A percentile compares a stretch with the other conserved stretches of the same genome.
Conservation (phyloP, 2,888 invertebrate genomes). For the Drosophila ustulata region DNA sequence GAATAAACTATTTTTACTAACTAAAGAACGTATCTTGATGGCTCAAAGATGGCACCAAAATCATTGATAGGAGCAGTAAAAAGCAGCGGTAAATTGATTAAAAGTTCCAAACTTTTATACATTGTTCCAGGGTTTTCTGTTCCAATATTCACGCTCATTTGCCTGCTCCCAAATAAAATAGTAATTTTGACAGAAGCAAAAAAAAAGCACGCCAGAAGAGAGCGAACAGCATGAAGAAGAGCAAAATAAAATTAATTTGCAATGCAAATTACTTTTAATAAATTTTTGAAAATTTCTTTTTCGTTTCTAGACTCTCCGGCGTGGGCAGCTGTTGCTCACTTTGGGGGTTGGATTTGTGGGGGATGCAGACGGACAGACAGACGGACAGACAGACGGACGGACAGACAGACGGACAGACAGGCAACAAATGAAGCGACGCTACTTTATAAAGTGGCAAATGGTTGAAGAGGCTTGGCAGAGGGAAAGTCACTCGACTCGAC, state of each 20-base stretch:
- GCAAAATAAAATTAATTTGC: constrained; percentile 65
- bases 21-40: too few species aligned
- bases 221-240: not conserved
- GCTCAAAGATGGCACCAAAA: too few species aligned
- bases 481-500: not conserved
- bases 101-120: constrained; percentile 51
- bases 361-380: constrained; percentile 22
- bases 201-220: constrained; percentile 8
- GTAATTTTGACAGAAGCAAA: constrained; percentile 59
- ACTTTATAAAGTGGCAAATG: constrained; percentile 66
- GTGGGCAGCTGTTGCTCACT: constrained; percentile 56
- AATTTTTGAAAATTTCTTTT: constrained; percentile 46
- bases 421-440: constrained; percentile 66
- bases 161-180: constrained; percentile 57
- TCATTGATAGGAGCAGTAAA: not conserved
- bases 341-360: constrained; percentile 17
- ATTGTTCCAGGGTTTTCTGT: constrained; percentile 32
- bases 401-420: constrained; percentile 23
- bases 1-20: too few species aligned
- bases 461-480: not conserved
- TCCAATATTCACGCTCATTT: constrained; percentile 5
- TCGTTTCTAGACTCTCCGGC: not conserved
- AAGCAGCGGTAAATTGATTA: constrained; percentile 9
- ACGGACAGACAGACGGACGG: constrained; percentile 32
- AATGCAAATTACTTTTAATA: constrained; percentile 74